Evolutionary conservation across 2,888 invertebrate genomes (phyloP), one percentile per base, ranked within the genome.

Genomic region (Plusia festucae): DNA sequence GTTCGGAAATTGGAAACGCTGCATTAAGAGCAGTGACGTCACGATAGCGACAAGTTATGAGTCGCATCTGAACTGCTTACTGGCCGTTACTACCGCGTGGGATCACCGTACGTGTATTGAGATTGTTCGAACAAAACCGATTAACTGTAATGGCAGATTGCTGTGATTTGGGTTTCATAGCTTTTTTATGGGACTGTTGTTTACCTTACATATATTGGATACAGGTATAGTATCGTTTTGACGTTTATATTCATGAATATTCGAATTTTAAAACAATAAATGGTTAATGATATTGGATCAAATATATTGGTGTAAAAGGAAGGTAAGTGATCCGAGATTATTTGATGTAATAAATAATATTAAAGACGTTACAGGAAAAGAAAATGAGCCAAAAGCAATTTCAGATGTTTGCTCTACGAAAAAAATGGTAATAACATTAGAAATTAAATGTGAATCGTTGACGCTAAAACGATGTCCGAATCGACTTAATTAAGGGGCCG

Each of bases 1-100:
- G 85, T 82, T 88, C 90, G 93, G 93, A 93, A 94, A 94, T 94
- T 93, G 94, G 92, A 92, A 93, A 90, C 85, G 89, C 83, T 87
- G 87, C 90, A 92, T 93, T 93, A 93, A 90, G 81, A 79, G 83
- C 84, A 83, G 84, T 85, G 85, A 81, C 81, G 88, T 89, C 88
- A 82, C 81, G 91, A 90, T 91, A 91, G 82, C 85, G 88, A 88
- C 86, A 90, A 92, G 89, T 93, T 93, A 92, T 88, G 91, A 86
- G 83, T 49, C 77, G 73, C 74, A 80, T 73, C 81, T 81, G 85
- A 81, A 85, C 78, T 80, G 77, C 75, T 72, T 73, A 78, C 59
- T 52, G 34, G 32, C 53, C 54, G 55, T 27, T 52, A 15, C 58
- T 5, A 58, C 54, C 44, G 63, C 22, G 30, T 78, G 62, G 63